phyloP scores from a whole-genome alignment of 1,140 invertebrate species.

The Telenomus remus region DNA sequence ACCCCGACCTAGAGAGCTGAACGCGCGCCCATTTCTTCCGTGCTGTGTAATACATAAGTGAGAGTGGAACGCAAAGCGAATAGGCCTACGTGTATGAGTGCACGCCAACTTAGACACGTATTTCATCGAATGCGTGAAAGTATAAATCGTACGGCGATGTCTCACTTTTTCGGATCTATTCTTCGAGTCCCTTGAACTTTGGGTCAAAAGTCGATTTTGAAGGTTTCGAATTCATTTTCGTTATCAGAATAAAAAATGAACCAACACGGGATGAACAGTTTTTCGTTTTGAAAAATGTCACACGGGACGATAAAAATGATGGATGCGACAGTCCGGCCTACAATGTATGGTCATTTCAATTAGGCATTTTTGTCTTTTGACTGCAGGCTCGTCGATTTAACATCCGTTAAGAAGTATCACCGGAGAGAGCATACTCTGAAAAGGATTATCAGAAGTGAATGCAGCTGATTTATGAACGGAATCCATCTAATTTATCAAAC shows the following conservation, averaged over 20 bases:
- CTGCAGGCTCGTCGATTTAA: slow-evolving; percentile 41
- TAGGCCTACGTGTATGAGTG: slow-evolving; percentile 33
- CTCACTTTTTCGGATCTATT: slow-evolving; percentile 9
- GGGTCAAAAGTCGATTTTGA: too few relatives aligned
- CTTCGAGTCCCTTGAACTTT: too few relatives aligned
- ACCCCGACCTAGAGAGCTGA: slow-evolving; percentile 60
- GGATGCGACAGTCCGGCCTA: neutral
- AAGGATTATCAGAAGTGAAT: slow-evolving; percentile 37
- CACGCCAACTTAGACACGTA: slow-evolving; percentile 33
- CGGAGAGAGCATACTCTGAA: neutral
- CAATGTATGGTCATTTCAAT: slow-evolving; percentile 20
- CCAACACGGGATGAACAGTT: too few relatives aligned
- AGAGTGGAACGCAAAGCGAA: slow-evolving; percentile 57
- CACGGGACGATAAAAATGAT: too few relatives aligned
- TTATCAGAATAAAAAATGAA: too few relatives aligned
- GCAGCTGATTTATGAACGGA: slow-evolving; percentile 39
- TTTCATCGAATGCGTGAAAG: slow-evolving; percentile 49
- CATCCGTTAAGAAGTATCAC: slow-evolving; percentile 36
- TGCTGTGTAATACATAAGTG: slow-evolving; percentile 55
- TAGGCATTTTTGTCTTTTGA: slow-evolving; percentile 34
- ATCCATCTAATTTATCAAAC: slow-evolving; percentile 37
- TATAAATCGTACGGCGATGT: slow-evolving; percentile 33
- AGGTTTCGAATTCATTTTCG: too few relatives aligned
- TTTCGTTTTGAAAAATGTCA: too few relatives aligned
- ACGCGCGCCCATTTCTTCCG: slow-evolving; percentile 58